Percentiles rank a stretch among this genome's conserved stretches.
Evolutionary conservation across 1,140 invertebrate genomes (phyloP).

Genomic region (Tetramorium alpestre): DNA sequence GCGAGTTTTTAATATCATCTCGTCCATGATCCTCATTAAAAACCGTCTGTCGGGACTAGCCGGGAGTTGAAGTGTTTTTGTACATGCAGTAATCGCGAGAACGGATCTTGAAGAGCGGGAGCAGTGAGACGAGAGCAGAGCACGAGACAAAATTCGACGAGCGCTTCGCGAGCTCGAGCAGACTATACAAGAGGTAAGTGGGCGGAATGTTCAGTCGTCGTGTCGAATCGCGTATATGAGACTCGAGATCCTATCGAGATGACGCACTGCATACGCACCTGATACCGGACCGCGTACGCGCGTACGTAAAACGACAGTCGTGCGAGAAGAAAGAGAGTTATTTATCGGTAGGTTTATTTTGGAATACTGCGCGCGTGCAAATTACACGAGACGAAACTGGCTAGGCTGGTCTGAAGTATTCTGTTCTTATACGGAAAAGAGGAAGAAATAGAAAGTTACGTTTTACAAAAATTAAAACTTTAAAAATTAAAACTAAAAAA

Average conservation of each 20-base stretch:
- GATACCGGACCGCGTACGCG: slow-evolving; percentile 81
- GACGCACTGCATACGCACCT: slow-evolving; percentile 84
- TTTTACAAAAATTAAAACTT: background rate
- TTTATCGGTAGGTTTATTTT: slow-evolving; percentile 80
- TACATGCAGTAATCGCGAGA: slow-evolving; percentile 48
- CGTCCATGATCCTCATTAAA: slow-evolving; percentile 55
- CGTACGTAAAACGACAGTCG: slow-evolving; percentile 61
- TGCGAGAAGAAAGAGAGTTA: slow-evolving; percentile 67
- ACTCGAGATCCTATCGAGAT: slow-evolving; percentile 83
- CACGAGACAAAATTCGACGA: slow-evolving; percentile 60
- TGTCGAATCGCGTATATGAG: slow-evolving; percentile 69
- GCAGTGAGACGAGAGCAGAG: background rate
- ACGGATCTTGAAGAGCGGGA: slow-evolving; percentile 56
- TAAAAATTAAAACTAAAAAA: background rate
- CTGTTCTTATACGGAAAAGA: slow-evolving; percentile 11
- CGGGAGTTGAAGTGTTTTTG: slow-evolving; percentile 32
- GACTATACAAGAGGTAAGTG: slow-evolving; percentile 67
- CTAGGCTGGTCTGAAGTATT: slow-evolving; percentile 19
- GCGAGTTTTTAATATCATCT: slow-evolving; percentile 10
- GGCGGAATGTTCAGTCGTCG: slow-evolving; percentile 81
- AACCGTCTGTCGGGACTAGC: slow-evolving; percentile 12
- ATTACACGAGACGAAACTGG: slow-evolving; percentile 34
- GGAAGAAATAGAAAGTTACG: background rate
- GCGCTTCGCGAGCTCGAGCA: slow-evolving; percentile 31
- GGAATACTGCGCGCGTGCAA: slow-evolving; percentile 70